Evolutionary conservation across 92 coral and sea anemone species (phyloP).

Genomic region (Galaxea fascicularis): DNA sequence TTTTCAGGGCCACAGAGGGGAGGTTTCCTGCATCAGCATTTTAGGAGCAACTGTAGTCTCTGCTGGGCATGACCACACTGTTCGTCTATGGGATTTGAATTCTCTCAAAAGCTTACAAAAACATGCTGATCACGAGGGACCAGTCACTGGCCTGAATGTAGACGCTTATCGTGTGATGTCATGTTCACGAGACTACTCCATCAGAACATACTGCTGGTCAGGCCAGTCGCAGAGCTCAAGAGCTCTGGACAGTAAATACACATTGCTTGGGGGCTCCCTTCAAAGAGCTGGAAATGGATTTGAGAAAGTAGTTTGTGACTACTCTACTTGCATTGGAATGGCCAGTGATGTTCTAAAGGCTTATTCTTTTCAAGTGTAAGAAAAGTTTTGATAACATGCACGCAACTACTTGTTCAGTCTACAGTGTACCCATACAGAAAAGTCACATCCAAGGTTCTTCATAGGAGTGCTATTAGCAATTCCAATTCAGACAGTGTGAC

Average conservation of each 20-base stretch:
- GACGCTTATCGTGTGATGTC: constrained; percentile 88
- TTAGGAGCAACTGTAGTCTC: constrained; percentile 65
- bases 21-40: constrained; percentile 60
- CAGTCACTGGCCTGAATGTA: constrained; percentile 76
- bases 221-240: not conserved
- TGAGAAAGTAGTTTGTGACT: constrained; percentile 87
- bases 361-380: constrained; percentile 83
- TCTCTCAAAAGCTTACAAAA: constrained; percentile 47
- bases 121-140: constrained; percentile 64
- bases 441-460: no score
- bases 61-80: constrained; percentile 58
- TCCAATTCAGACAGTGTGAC: no score
- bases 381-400: not conserved
- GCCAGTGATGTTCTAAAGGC: constrained; percentile 91
- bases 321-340: constrained; percentile 84
- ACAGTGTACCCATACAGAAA: no score
- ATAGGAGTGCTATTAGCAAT: no score
- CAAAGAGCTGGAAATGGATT: constrained; percentile 95
- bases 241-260: constrained; percentile 77
- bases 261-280: constrained; percentile 85
- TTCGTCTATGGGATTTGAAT: constrained; percentile 69
- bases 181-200: constrained; percentile 86
- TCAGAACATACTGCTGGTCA: constrained; percentile 81
- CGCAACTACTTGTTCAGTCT: no score
- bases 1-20: constrained; percentile 57